Evolutionary conservation across 37 sponge, comb jelly and placozoan species (phyloP).

Genomic region (Bolinopsis microptera): DNA sequence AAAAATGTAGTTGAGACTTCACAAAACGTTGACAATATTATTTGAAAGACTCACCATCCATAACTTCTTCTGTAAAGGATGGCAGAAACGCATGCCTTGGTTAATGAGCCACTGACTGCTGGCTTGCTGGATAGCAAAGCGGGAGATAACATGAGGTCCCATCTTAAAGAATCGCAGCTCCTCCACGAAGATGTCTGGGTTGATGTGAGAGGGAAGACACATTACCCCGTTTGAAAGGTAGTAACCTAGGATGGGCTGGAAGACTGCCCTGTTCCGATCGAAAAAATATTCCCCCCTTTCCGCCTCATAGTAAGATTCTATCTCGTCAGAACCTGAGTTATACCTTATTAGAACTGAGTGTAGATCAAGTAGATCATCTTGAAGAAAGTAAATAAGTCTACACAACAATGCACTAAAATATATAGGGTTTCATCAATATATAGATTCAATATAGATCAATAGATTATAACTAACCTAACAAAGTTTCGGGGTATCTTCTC

Average conservation of each 20-base stretch:
- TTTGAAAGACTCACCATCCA: slow-evolving; percentile 51
- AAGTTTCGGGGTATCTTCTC: slow-evolving; percentile 11
- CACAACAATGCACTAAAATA: no score
- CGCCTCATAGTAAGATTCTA: slow-evolving; percentile 21
- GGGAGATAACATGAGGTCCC: background rate
- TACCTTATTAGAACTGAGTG: background rate
- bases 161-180: slow-evolving; percentile 45
- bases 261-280: slow-evolving; percentile 23
- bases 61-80: slow-evolving; percentile 19
- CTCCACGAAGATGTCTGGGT: slow-evolving; percentile 61
- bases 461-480: background rate
- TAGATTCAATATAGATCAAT: no score
- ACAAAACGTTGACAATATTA: no score
- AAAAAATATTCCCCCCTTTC: slow-evolving; percentile 24
- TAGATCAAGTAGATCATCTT: background rate
- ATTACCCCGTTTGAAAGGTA: slow-evolving; percentile 36
- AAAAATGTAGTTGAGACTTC: no score
- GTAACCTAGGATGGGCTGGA: slow-evolving; percentile 33
- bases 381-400: background rate
- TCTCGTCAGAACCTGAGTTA: slow-evolving; percentile 21
- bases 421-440: no score
- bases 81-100: background rate
- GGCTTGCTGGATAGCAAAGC: background rate
- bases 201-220: slow-evolving; percentile 47
- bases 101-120: background rate